Conservation (phyloP, 2,113 vertebrate genomes). For the Dipodomys stephensi region DNA sequence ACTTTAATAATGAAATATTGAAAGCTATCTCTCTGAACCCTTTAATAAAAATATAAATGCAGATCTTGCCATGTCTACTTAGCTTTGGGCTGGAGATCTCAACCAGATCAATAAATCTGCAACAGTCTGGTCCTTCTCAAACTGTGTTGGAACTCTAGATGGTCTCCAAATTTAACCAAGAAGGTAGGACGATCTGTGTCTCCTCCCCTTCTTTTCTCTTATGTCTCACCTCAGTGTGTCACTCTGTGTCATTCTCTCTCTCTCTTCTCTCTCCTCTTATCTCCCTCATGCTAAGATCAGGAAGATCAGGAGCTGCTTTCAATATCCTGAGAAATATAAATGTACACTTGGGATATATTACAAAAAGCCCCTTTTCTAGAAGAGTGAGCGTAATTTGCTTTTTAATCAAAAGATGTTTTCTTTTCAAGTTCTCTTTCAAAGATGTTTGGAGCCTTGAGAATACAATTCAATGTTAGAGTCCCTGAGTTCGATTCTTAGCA, state of each 20-base stretch:
- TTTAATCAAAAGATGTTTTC: not conserved
- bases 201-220: no score
- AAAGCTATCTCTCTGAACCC: not conserved
- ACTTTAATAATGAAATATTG: not conserved
- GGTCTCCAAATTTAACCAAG: not conserved
- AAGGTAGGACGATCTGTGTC: accelerated
- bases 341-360: not conserved
- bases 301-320: not conserved
- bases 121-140: not conserved
- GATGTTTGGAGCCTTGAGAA: no score
- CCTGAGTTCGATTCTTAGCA: not conserved
- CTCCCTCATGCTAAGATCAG: not conserved
- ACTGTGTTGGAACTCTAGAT: no score
- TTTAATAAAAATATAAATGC: not conserved
- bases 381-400: not conserved
- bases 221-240: not conserved
- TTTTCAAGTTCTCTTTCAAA: not conserved
- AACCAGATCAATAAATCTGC: not conserved
- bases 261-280: not conserved
- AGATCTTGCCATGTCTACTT: not conserved
- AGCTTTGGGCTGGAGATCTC: not conserved
- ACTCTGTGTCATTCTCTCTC: not conserved
- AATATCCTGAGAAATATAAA: not conserved
- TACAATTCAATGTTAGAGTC: not conserved
- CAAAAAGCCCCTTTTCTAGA: not conserved